Evolutionary conservation across 2,888 invertebrate species (phyloP).

Genomic region (Lithophane semibrunnea): DNA sequence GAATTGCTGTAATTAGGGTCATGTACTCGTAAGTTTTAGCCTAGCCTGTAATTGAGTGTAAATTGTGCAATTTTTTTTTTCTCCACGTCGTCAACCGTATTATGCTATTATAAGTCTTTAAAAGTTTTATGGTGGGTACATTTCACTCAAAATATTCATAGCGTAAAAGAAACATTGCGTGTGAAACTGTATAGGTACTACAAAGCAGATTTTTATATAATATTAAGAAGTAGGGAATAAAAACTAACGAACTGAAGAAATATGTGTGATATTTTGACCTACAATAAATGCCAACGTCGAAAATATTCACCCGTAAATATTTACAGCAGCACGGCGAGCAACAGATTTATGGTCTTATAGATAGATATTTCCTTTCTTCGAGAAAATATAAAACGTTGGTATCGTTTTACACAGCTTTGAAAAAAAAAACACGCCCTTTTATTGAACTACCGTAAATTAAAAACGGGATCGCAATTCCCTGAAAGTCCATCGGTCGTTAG

Average conservation of each 20-base stretch:
- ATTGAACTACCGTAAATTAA: constrained; percentile 53
- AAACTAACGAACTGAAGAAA: constrained; percentile 9
- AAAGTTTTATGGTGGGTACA: too few species aligned
- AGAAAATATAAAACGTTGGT: constrained; percentile 28
- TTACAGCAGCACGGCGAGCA: constrained; percentile 20
- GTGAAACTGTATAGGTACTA: constrained; percentile 21
- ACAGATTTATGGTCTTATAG: constrained; percentile 48
- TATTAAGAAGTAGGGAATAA: not conserved
- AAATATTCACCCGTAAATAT: constrained; percentile 46
- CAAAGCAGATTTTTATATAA: not conserved
- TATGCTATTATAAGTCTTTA: too few species aligned
- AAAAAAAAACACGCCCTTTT: constrained; percentile 31
- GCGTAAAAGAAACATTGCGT: constrained; percentile 20
- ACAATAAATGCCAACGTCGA: constrained; percentile 8
- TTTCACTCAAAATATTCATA: constrained; percentile 7
- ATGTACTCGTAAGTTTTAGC: too few species aligned
- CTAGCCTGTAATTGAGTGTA: too few species aligned
- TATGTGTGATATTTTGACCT: not conserved
- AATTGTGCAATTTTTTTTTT: too few species aligned
- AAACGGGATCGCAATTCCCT: constrained; percentile 39
- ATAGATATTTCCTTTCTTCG: constrained; percentile 33
- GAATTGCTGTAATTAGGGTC: too few species aligned
- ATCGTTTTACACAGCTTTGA: constrained; percentile 47
- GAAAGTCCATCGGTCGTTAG: constrained; percentile 27
- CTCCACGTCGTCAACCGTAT: too few species aligned